Evolutionary conservation across 2,113 vertebrate species (phyloP).

Genomic region (Scolopax mira): DNA sequence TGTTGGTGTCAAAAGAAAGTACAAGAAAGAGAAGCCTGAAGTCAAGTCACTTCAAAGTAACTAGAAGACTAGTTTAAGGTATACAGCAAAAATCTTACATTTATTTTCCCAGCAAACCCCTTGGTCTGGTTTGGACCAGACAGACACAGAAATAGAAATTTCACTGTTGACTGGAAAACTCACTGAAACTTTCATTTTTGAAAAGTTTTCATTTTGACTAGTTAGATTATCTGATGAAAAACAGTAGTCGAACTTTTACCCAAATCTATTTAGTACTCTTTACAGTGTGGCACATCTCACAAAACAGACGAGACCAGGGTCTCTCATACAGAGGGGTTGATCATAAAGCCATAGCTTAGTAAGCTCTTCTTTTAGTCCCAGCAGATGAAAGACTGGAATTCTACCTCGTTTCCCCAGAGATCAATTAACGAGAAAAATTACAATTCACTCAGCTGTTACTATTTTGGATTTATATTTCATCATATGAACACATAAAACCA

Average conservation of each 20-base stretch:
- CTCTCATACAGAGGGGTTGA: not conserved
- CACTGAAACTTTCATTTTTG: too few species aligned
- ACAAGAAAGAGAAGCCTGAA: not conserved
- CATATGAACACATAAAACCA: not conserved
- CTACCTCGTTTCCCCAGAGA: not conserved
- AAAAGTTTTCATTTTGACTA: not conserved
- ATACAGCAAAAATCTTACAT: not conserved
- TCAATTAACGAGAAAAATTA: not conserved
- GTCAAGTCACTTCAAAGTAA: not conserved
- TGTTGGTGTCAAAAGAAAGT: not conserved
- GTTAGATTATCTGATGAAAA: not conserved
- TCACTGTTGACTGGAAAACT: not conserved
- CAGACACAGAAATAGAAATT: not conserved
- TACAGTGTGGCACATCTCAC: not conserved
- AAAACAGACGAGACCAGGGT: not conserved
- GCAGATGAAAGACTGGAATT: not conserved
- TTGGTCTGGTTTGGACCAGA: not conserved
- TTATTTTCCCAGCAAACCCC: not conserved
- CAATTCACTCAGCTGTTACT: not conserved
- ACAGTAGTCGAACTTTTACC: not conserved
- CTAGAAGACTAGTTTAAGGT: not conserved
- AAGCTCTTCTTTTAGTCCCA: not conserved
- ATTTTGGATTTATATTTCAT: not conserved
- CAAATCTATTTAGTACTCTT: not conserved
- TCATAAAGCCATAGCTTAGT: not conserved